Evolutionary conservation across 2,797 vertebrate species (phyloP), one percentile per base, ranked within the genome.

Genomic region (Phataginus tricuspis): DNA sequence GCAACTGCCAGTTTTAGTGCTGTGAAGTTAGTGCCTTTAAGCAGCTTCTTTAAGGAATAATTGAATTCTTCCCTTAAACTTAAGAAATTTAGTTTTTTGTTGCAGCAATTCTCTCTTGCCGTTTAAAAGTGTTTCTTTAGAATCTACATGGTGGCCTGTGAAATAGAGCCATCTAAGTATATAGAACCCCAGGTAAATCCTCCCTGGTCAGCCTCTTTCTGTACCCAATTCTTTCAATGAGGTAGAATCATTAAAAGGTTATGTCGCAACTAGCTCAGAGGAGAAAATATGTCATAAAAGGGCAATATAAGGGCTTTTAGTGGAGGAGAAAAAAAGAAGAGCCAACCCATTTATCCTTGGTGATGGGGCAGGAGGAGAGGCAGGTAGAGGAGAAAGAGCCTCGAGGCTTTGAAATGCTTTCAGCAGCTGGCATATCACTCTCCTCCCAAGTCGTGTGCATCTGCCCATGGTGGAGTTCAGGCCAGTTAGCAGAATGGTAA

Each of bases 221-320:
- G 59, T 82, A 45, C 13, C 34, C 45, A 57, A 0, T 82, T 93
- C 71, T 96, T 77, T 93, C 66, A 91, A 31, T 69, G 57, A 75
- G 39, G 71, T 86, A 79, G 83, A 94, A 82, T 86, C n/a, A 61
- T 23, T 71, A 55, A 83, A 86, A 72, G 77, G 15, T 86, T 82
- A 85, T 42, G 45, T 91, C 83, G 39, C 39, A 72, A 85, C 82
- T 53, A 88, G 18, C 55, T 78, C 72, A 51, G 51, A 92, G 39
- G 57, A 95, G 69, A 94, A 93, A 90, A 74, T 95, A 27, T 49
- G 49, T 74, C 68, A 64, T 86, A 80, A 71, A 91, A 96, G 27
- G 39, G 16, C 51, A 90, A 25, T 63, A 8, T 37, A 69, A 95
- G 80, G 69, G 42, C 69, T 86, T 94, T 84, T 13, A 5, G n/a